Evolutionary conservation across 92 coral and sea anemone species (phyloP).

Genomic region (Porites lobata): DNA sequence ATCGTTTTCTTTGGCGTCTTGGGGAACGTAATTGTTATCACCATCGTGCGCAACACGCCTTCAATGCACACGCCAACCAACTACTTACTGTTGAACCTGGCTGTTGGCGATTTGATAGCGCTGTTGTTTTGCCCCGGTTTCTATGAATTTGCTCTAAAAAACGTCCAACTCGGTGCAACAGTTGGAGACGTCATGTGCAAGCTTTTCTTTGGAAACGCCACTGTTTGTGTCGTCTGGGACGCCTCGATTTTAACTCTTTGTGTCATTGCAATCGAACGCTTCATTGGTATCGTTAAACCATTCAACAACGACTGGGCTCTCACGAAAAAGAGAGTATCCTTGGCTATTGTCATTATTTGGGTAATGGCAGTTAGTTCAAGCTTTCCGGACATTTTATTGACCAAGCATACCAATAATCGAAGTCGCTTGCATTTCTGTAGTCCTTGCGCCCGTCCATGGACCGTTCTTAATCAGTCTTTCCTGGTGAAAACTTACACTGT

Average conservation of each 20-base stretch:
- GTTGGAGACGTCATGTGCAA: slow-evolving; percentile 10
- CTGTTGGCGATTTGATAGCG: slow-evolving; percentile 1
- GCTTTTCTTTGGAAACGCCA: slow-evolving; percentile 8
- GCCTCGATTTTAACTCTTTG: slow-evolving; percentile 15
- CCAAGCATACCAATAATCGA: background rate
- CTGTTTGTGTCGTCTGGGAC: background rate
- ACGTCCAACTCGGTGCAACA: background rate
- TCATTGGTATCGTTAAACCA: slow-evolving; percentile 20
- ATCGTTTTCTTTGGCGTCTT: slow-evolving; percentile 32
- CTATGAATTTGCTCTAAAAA: slow-evolving; percentile 47
- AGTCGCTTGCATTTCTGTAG: background rate
- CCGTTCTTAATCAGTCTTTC: background rate
- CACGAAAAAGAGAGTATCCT: background rate
- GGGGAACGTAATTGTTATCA: background rate
- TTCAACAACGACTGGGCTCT: background rate
- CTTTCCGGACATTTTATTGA: slow-evolving; percentile 24
- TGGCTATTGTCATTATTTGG: slow-evolving; percentile 1
- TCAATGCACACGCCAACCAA: slow-evolving; percentile 31
- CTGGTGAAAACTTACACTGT: slow-evolving; percentile 32
- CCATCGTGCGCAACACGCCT: slow-evolving; percentile 38
- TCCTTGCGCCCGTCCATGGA: slow-evolving; percentile 41
- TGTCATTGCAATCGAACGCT: slow-evolving; percentile 16
- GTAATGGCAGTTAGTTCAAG: background rate
- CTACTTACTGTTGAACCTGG: slow-evolving; percentile 22
- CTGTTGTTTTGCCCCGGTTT: slow-evolving; percentile 52